phyloP scores from a whole-genome alignment of 2,888 invertebrate genomes.

The Cordilura impudica region DNA sequence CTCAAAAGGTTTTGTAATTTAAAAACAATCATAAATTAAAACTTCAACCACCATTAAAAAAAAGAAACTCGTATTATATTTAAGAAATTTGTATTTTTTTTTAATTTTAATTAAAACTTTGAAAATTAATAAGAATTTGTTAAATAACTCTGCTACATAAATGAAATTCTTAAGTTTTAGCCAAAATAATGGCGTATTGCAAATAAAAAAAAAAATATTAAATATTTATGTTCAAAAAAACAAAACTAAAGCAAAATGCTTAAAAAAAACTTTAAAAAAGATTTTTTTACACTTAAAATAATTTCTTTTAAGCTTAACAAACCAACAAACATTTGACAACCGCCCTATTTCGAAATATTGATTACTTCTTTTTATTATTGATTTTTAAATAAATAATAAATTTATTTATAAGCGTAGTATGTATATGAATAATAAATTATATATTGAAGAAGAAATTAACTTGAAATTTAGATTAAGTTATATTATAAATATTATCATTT shows the following conservation, averaged over 20 bases:
- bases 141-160: conserved; percentile 13
- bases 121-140: conserved; percentile 12
- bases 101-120: conserved; percentile 5
- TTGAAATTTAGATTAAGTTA: conserved; percentile 26
- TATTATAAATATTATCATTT: conserved; percentile 25
- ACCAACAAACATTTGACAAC: conserved; percentile 31
- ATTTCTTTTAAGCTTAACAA: background rate
- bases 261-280: conserved; percentile 11
- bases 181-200: background rate
- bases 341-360: conserved; percentile 43
- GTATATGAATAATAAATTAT: conserved; percentile 47
- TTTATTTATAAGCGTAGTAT: conserved; percentile 50
- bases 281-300: background rate
- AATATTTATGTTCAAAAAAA: conserved; percentile 35
- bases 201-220: conserved; percentile 16
- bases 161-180: background rate
- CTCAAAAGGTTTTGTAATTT: conserved; percentile 62
- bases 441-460: conserved; percentile 13
- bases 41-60: conserved; percentile 51
- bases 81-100: conserved; percentile 33
- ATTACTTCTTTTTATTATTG: background rate
- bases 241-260: conserved; percentile 36
- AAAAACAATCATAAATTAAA: conserved; percentile 59
- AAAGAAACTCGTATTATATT: conserved; percentile 48
- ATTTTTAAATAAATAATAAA: conserved; percentile 18